Evolutionary conservation across 2,797 vertebrate species (phyloP).

Genomic region (Taenioides sp.): DNA sequence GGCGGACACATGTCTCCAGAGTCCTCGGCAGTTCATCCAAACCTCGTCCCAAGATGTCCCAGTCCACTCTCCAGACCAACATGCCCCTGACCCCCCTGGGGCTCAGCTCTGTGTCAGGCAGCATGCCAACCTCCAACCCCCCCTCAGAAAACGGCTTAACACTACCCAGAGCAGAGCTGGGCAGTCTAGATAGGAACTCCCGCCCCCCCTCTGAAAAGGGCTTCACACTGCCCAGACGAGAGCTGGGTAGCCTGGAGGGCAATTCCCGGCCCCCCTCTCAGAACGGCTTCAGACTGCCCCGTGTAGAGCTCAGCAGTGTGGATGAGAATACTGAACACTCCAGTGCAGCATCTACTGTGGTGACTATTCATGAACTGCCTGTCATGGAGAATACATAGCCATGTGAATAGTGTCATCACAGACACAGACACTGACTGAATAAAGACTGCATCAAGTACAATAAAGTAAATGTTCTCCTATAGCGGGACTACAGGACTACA

Average conservation of each 20-base stretch:
- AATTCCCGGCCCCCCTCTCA: slow-evolving; percentile 35
- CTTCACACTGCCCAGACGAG: slow-evolving; percentile 59
- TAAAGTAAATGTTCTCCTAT: background rate
- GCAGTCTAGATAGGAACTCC: slow-evolving; percentile 45
- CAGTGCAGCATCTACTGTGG: slow-evolving; percentile 69
- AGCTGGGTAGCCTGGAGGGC: slow-evolving; percentile 44
- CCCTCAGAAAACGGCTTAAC: slow-evolving; percentile 47
- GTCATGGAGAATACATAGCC: slow-evolving; percentile 72
- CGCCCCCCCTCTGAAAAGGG: slow-evolving; percentile 32
- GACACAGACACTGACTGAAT: slow-evolving; percentile 18
- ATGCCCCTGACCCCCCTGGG: slow-evolving; percentile 52
- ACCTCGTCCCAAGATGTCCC: slow-evolving; percentile 61
- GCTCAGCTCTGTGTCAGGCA: slow-evolving; percentile 50
- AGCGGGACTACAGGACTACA: background rate
- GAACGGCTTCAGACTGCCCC: slow-evolving; percentile 59
- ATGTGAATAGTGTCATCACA: slow-evolving; percentile 15
- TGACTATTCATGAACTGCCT: slow-evolving; percentile 64
- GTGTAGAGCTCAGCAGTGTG: slow-evolving; percentile 43
- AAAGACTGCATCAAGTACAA: slow-evolving; percentile 1
- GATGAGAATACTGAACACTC: slow-evolving; percentile 56
- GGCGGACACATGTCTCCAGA: slow-evolving; percentile 72
- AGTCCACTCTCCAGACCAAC: slow-evolving; percentile 58
- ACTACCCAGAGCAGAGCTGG: slow-evolving; percentile 58
- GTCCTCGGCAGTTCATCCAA: slow-evolving; percentile 69
- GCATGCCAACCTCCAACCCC: slow-evolving; percentile 27